Conservation (phyloP, 2,797 vertebrate genomes). For the Antennarius maculatus region DNA sequence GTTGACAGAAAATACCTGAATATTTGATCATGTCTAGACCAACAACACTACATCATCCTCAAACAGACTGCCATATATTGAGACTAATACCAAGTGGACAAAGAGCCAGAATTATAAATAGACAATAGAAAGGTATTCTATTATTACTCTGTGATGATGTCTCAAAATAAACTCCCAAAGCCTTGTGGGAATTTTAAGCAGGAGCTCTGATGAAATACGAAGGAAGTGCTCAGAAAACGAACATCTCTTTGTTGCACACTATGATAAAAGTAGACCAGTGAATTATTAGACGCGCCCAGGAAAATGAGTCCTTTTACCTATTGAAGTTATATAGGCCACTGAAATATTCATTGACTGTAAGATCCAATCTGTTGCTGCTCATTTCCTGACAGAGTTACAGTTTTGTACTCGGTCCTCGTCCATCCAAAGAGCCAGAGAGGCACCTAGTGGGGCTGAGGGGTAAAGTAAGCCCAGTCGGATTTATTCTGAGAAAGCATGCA, state of each 20-base stretch:
- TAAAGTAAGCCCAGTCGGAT: not conserved
- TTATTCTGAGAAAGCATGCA: not conserved
- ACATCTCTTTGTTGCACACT: not conserved
- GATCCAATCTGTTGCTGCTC: conserved; percentile 11
- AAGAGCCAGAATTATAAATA: conserved; percentile 64
- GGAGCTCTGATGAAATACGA: conserved; percentile 37
- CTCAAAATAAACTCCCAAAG: conserved; percentile 65
- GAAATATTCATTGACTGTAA: conserved; percentile 2
- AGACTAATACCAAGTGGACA: conserved; percentile 31
- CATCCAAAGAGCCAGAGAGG: conserved; percentile 47
- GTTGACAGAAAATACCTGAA: conserved; percentile 30
- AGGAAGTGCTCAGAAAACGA: conserved; percentile 24
- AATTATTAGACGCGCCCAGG: conserved; percentile 15
- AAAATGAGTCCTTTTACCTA: conserved; percentile 33
- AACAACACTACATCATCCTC: conserved; percentile 23
- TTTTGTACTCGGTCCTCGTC: not conserved
- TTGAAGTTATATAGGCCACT: conserved; percentile 15
- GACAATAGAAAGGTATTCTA: conserved; percentile 52
- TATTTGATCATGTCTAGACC: conserved; percentile 25
- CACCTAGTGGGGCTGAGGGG: conserved; percentile 64
- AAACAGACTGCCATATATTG: conserved; percentile 16
- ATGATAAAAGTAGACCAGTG: conserved; percentile 41
- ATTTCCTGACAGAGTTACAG: conserved; percentile 13
- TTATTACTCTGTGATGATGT: conserved; percentile 50
- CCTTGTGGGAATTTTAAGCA: conserved; percentile 47